Evolutionary conservation across 2,113 vertebrate genomes (phyloP), one percentile per base, ranked within the genome.

Genomic region (Gnathonemus longibarbis): DNA sequence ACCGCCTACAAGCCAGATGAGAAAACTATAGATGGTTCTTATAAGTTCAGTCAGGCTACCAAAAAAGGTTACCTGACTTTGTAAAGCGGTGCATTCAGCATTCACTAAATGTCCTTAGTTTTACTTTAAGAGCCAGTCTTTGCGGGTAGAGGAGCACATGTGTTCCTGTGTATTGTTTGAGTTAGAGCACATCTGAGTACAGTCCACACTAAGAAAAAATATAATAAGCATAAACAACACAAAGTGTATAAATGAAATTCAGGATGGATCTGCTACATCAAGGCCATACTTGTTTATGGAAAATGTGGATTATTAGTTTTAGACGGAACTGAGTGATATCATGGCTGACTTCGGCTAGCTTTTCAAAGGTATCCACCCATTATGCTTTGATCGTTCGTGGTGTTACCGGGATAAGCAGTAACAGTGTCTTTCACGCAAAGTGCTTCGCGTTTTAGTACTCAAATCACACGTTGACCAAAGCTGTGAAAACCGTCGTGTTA

Each of bases 391-490:
- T 90, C 80, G 86, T 93, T 93, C 90, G 92, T 93, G 93, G 91
- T 91, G 91, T 90, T 66, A 89, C 90, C 48, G 90, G 21, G 92
- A 94, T 94, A 94, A 94, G 92, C 92, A 62, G 84, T 91, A 94
- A 70, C 94, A 94, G 94, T 94, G 92, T 92, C 92, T 90, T 90
- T 91, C 92, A 70, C 90, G 88, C 92, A 93, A 91, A 92, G 91
- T 90, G 88, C 93, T 91, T 94, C 94, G 94, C 94, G 93, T 94
- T 95, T 94, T 94, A 94, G 94, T 93, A 93, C 94, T 96, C 96
- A 95, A 96, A 96, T 96, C 95, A 96, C 95, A 95, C 93, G 94
- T 94, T 95, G 94, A 93, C 94, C 93, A 95, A 93, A 92, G 87
- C 90, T 77, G 89, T 88, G 91, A 93, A 93, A 94, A 91, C 94